phyloP scores from a whole-genome alignment of 2,113 vertebrate species.

The Lonchura striata region DNA sequence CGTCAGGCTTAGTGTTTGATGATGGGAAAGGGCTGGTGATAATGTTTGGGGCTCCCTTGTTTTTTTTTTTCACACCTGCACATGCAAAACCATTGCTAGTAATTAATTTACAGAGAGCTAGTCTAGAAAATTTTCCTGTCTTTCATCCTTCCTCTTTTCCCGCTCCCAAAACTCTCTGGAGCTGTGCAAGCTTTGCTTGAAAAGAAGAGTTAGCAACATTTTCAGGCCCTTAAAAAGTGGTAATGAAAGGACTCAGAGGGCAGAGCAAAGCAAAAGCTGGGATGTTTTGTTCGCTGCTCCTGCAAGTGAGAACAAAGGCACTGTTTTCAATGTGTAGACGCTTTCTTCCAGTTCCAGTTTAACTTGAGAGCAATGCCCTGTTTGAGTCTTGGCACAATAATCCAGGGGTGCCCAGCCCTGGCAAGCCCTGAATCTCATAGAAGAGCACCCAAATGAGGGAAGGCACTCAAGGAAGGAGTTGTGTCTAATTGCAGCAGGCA shows the following conservation, averaged over 20 bases:
- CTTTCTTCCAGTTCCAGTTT: constrained; percentile 29
- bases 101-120: neutral
- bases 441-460: neutral
- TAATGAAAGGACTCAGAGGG: constrained; percentile 5
- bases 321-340: neutral
- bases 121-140: neutral
- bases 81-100: neutral
- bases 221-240: constrained; percentile 18
- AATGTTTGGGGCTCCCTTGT: neutral
- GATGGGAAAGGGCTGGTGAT: constrained; percentile 15
- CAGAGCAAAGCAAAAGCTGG: neutral
- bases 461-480: neutral
- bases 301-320: constrained; percentile 25
- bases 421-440: neutral
- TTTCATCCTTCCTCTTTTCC: constrained; percentile 1
- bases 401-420: neutral
- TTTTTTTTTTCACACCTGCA: neutral
- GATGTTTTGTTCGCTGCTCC: neutral
- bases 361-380: neutral
- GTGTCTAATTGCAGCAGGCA: neutral
- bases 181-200: neutral
- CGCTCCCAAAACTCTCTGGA: neutral
- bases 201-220: constrained; percentile 21
- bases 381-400: neutral
- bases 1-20: neutral